phyloP scores from a whole-genome alignment of 2,113 vertebrate species.

The Gnathochromis pfefferi region DNA sequence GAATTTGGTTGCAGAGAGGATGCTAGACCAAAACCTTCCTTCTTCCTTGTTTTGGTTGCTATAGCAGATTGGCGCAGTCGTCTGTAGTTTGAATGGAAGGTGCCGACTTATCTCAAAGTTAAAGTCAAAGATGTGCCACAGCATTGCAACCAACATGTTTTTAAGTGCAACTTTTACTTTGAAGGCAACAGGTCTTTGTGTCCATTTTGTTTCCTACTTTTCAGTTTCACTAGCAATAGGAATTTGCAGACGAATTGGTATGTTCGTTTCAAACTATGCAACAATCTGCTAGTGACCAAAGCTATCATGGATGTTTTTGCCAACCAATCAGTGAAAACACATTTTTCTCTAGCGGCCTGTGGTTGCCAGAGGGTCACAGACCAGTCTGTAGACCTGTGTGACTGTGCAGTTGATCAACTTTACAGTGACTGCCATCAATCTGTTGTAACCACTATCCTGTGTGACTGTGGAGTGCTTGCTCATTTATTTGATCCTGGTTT shows the following conservation, averaged over 20 bases:
- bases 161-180: not conserved
- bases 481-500: not conserved
- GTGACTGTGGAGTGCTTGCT: not conserved
- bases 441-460: not conserved
- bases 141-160: not conserved
- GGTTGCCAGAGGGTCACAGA: not conserved
- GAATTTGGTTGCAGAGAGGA: not conserved
- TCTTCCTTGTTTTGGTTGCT: not conserved
- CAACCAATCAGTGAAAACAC: not conserved
- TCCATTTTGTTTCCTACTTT: not conserved
- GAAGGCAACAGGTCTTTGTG: not conserved
- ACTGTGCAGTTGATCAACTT: not conserved
- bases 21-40: not conserved
- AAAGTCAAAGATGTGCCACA: not conserved
- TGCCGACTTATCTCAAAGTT: not conserved
- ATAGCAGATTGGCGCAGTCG: accelerated
- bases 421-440: not conserved
- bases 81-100: not conserved
- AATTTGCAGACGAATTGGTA: not conserved
- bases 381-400: not conserved
- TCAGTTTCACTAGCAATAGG: not conserved
- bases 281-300: not conserved
- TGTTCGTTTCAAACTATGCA: not conserved
- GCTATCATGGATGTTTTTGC: not conserved
- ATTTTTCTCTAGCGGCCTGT: not conserved